Evolutionary conservation across 2,113 vertebrate genomes (phyloP).

Genomic region (Rhadina sibilatrix): DNA sequence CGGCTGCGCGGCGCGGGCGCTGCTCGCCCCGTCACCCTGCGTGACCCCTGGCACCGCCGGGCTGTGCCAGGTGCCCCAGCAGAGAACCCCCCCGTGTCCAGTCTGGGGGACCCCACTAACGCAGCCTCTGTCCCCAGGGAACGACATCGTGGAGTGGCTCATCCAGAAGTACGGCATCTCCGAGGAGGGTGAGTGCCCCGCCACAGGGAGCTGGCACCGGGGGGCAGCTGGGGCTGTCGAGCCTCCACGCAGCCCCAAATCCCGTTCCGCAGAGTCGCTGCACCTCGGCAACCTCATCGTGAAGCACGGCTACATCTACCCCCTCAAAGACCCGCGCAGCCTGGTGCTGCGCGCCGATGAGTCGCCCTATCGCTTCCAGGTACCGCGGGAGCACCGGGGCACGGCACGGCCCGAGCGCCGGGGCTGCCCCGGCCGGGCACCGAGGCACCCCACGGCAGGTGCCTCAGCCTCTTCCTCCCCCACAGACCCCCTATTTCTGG

Average conservation of each 20-base stretch:
- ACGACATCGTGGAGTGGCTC: constrained; percentile 85
- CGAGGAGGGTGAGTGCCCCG: constrained; percentile 80
- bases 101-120: background rate
- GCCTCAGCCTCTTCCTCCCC: background rate
- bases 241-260: background rate
- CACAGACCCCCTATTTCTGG: constrained; percentile 93
- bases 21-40: background rate
- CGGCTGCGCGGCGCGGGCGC: background rate
- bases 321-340: constrained; percentile 80
- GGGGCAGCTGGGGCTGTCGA: rapidly evolving
- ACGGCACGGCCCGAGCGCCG: rapidly evolving
- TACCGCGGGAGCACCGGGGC: background rate
- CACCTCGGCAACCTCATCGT: constrained; percentile 85
- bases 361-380: constrained; percentile 90
- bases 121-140: constrained; percentile 67
- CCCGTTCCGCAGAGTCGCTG: constrained; percentile 75
- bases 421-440: rapidly evolving
- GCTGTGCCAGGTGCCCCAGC: background rate
- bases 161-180: constrained; percentile 80
- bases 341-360: constrained; percentile 80
- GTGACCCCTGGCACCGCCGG: background rate
- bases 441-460: rapidly evolving
- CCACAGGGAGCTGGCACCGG: rapidly evolving
- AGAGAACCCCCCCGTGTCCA: rapidly evolving
- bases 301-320: constrained; percentile 87